These are phyloP conservation scores for Botia almorhae DNA, from an alignment of 2,797 vertebrate species.

Conservation along the genomic window DNA sequence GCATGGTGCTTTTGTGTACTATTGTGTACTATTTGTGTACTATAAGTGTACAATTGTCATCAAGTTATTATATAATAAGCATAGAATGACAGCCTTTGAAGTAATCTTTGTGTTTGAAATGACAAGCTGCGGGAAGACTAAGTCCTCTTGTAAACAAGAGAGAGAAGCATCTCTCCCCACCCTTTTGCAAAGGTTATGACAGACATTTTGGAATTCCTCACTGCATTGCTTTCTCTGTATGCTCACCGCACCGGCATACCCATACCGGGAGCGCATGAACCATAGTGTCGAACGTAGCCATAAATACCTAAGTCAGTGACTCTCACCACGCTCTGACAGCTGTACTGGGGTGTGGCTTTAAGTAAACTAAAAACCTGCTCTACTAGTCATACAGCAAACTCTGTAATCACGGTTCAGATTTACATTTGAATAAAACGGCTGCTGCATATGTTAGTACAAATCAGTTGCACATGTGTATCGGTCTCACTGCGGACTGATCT, in stretches of 20 bases:
- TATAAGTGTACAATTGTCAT: background rate
- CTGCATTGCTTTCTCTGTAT: conserved; percentile 21
- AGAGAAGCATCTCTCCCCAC: background rate
- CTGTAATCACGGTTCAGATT: conserved; percentile 9
- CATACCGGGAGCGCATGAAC: background rate
- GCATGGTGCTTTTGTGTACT: background rate
- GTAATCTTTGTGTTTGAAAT: conserved; percentile 16
- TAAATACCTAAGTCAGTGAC: conserved; percentile 60
- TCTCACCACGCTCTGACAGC: conserved; percentile 9
- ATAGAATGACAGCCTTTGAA: conserved; percentile 5
- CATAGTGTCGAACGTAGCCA: background rate
- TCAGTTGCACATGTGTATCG: background rate
- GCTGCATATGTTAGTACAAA: conserved; percentile 2
- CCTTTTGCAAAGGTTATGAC: background rate
- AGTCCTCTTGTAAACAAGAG: background rate
- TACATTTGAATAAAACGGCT: conserved; percentile 7
- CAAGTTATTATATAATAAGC: background rate
- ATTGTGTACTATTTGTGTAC: too few relatives aligned
- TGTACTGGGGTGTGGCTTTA: conserved; percentile 44
- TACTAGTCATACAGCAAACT: conserved; percentile 33
- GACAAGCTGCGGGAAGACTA: background rate
- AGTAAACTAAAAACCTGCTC: conserved; percentile 21
- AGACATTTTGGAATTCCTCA: conserved; percentile 19
- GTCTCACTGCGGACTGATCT: background rate
- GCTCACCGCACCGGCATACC: background rate